Conservation (phyloP, 1,140 invertebrate genomes). For the Hyles euphorbiae region DNA sequence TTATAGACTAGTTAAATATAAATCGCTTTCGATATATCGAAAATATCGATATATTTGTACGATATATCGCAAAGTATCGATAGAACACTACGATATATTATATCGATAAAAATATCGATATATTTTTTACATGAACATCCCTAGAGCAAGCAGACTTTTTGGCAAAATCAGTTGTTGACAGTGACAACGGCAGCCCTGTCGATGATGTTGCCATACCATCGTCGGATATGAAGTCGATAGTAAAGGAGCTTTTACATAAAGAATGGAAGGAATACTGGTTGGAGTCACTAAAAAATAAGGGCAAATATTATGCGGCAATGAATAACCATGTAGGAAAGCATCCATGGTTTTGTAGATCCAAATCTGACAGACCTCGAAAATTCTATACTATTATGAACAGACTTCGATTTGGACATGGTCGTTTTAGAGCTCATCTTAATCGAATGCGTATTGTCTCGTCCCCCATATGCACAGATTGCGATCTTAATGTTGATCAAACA, state of each 20-base stretch:
- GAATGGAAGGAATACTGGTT: background rate
- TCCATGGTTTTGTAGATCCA: background rate
- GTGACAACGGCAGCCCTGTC: background rate
- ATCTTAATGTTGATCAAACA: background rate
- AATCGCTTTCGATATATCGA: too few species aligned
- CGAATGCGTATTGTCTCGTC: conserved; percentile 1
- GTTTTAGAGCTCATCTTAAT: background rate
- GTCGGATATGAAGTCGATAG: background rate
- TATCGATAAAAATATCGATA: too few species aligned
- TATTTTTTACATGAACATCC: too few species aligned
- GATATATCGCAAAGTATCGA: too few species aligned
- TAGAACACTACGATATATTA: too few species aligned
- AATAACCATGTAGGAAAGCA: background rate
- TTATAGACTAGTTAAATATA: too few species aligned
- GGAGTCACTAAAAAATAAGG: background rate
- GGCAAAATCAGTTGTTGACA: conserved; percentile 1
- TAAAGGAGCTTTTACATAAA: background rate
- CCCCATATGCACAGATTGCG: background rate
- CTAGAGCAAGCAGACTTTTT: background rate
- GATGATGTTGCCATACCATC: background rate
- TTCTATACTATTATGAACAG: background rate
- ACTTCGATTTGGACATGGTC: conserved; percentile 3
- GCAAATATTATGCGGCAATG: background rate
- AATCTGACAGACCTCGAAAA: background rate
- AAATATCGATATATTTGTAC: too few species aligned